A percentile compares a stretch with the other conserved stretches of the same genome.
phyloP scores from a whole-genome alignment of 2,888 invertebrate species.

The Epirrita christyi region DNA sequence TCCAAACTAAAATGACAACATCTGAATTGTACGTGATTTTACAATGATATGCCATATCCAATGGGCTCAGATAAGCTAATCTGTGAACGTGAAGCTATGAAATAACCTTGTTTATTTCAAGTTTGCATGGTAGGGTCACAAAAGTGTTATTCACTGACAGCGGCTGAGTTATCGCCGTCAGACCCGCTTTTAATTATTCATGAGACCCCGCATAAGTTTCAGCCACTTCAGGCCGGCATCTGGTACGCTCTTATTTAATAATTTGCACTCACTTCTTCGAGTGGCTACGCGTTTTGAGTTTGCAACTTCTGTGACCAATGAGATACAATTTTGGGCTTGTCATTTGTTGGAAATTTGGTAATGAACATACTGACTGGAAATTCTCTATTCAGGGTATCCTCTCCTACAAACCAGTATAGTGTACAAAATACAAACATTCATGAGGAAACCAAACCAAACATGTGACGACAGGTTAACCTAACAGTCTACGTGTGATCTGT shows the following conservation, averaged over 20 bases:
- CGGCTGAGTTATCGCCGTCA: conserved; percentile 70
- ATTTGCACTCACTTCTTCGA: conserved; percentile 66
- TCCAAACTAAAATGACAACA: no score
- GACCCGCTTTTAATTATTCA: conserved; percentile 78
- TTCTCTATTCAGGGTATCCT: no score
- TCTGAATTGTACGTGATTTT: no score
- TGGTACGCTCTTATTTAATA: conserved; percentile 70
- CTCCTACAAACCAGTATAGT: no score
- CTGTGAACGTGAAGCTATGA: conserved; percentile 27
- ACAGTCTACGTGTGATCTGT: no score
- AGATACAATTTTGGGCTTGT: background rate
- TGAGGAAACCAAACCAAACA: no score
- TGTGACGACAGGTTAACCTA: no score
- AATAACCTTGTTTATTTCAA: conserved; percentile 26
- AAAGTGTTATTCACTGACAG: conserved; percentile 67
- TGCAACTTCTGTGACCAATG: conserved; percentile 14
- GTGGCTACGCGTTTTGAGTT: conserved; percentile 37
- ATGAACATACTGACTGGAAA: no score
- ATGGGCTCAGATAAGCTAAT: background rate
- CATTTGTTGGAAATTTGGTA: no score
- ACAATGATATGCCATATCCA: background rate
- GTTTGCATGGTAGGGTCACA: conserved; percentile 35
- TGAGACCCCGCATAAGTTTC: conserved; percentile 70
- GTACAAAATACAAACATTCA: no score
- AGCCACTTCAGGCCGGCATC: conserved; percentile 66